Conservation (phyloP, 2,113 vertebrate genomes). For the Sturnira hondurensis region DNA sequence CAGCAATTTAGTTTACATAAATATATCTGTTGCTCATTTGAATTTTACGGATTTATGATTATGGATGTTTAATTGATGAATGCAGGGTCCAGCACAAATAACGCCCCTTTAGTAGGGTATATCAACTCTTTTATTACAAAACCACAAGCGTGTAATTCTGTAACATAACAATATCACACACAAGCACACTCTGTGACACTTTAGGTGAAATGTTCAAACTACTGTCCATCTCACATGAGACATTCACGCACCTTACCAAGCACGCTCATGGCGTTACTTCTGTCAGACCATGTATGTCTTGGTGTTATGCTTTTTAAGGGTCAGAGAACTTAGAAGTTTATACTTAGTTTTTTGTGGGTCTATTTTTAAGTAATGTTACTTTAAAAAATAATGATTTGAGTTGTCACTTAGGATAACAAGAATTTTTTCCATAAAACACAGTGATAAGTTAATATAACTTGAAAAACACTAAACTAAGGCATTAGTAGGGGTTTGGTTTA, state of each 20-base stretch:
- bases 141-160: too few relatives aligned
- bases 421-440: constrained; percentile 2
- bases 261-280: too few relatives aligned
- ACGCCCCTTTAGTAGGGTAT: too few relatives aligned
- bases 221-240: too few relatives aligned
- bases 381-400: background rate
- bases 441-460: background rate
- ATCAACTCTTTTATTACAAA: too few relatives aligned
- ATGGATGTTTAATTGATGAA: background rate
- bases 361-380: constrained; percentile 19
- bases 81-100: background rate
- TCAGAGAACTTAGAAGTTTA: background rate
- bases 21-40: background rate
- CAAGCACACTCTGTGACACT: too few relatives aligned
- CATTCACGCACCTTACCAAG: too few relatives aligned
- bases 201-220: too few relatives aligned
- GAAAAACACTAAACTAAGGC: background rate
- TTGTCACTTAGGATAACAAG: background rate
- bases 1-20: background rate
- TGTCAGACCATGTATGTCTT: background rate
- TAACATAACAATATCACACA: too few relatives aligned
- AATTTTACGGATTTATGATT: background rate
- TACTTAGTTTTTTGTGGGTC: background rate
- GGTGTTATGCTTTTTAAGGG: background rate
- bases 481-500: background rate